Evolutionary conservation across 2,888 invertebrate species (phyloP).

Genomic region (Acanthacorydalis orientalis): DNA sequence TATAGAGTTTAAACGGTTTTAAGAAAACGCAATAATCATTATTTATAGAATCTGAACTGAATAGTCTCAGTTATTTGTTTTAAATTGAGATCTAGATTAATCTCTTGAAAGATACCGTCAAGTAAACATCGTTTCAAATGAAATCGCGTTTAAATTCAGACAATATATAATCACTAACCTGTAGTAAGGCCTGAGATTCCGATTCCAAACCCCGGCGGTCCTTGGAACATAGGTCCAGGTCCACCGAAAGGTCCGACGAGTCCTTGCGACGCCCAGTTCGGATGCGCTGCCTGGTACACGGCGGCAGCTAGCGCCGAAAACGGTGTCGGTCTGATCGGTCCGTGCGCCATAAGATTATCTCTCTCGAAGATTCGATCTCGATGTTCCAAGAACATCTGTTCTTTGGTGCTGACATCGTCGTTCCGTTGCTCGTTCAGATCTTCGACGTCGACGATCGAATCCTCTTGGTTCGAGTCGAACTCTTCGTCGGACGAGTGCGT

Average conservation of each 20-base stretch:
- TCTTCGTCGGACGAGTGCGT: slow-evolving; percentile 41
- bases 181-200: slow-evolving; percentile 25
- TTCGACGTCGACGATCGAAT: slow-evolving; percentile 63
- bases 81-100: no score
- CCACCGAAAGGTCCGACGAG: slow-evolving; percentile 37
- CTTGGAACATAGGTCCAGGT: slow-evolving; percentile 43
- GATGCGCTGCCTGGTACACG: slow-evolving; percentile 32
- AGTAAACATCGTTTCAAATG: no score
- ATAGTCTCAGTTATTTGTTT: no score
- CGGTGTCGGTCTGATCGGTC: slow-evolving; percentile 59
- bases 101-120: no score
- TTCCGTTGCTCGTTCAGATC: slow-evolving; percentile 42
- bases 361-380: slow-evolving; percentile 17
- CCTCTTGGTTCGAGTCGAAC: slow-evolving; percentile 52
- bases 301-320: slow-evolving; percentile 58
- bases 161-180: slow-evolving; percentile 25
- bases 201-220: slow-evolving; percentile 36
- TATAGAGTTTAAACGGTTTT: no score
- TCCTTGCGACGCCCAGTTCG: slow-evolving; percentile 38
- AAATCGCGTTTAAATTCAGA: no score
- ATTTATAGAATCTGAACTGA: no score
- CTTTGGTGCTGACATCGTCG: slow-evolving; percentile 10
- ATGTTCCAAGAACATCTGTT: slow-evolving; percentile 13
- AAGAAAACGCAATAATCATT: no score
- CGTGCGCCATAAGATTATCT: slow-evolving; percentile 24